A percentile compares a stretch with the other conserved stretches of the same genome.
Evolutionary conservation across 2,888 invertebrate species (phyloP).

Genomic region (Eupsilia transversa): DNA sequence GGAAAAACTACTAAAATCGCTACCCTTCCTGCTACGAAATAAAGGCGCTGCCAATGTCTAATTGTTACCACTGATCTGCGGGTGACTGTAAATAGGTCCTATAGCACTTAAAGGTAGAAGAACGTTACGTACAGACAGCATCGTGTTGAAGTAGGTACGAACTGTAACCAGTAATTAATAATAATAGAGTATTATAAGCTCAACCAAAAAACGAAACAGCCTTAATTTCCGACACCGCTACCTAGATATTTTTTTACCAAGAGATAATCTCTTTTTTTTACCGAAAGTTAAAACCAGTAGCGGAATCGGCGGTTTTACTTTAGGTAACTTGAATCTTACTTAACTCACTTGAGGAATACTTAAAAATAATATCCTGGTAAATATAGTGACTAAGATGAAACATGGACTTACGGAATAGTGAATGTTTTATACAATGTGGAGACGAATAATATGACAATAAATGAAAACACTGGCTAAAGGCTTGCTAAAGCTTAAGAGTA

Average conservation of each 20-base stretch:
- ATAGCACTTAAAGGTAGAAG: too few species aligned
- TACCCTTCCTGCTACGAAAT: too few species aligned
- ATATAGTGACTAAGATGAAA: slow-evolving; percentile 2
- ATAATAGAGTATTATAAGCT: slow-evolving; percentile 11
- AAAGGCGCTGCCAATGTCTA: too few species aligned
- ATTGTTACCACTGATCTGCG: too few species aligned
- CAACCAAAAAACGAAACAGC: slow-evolving; percentile 24
- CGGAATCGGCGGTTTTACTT: slow-evolving; percentile 37
- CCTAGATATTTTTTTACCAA: slow-evolving; percentile 47
- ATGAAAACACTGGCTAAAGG: too few species aligned
- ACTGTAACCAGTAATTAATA: too few species aligned
- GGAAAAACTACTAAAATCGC: too few species aligned
- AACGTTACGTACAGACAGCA: too few species aligned
- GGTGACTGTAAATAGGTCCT: too few species aligned
- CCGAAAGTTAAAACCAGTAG: slow-evolving; percentile 54
- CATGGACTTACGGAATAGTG: neutral
- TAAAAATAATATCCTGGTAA: slow-evolving; percentile 11
- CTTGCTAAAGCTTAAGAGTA: too few species aligned
- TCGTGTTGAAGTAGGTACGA: too few species aligned
- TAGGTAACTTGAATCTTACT: slow-evolving; percentile 51
- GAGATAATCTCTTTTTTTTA: slow-evolving; percentile 44
- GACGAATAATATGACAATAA: too few species aligned
- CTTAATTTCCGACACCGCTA: slow-evolving; percentile 20
- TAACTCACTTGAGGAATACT: slow-evolving; percentile 17
- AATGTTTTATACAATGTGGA: neutral